Evolutionary conservation across 2,797 vertebrate species (phyloP).

Genomic region (Psittacula derbiana): DNA sequence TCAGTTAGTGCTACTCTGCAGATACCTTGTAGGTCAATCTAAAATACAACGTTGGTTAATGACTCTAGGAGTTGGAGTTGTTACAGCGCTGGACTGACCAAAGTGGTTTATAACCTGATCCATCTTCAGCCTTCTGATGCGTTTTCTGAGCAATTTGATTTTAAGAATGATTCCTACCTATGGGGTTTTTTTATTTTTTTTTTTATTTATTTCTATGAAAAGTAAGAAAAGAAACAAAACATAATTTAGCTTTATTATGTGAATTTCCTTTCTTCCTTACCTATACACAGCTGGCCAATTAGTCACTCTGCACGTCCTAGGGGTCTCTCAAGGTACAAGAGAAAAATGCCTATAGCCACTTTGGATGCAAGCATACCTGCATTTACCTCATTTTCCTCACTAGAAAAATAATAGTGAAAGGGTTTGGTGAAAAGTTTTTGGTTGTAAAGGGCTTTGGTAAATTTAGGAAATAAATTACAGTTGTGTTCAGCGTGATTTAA

Average conservation of each 20-base stretch:
- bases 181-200: background rate
- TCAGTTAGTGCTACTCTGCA: background rate
- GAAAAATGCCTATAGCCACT: background rate
- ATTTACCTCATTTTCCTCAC: background rate
- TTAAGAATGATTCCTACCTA: background rate
- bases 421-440: background rate
- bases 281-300: background rate
- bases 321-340: background rate
- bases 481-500: conserved; percentile 20
- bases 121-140: background rate
- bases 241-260: background rate
- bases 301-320: background rate
- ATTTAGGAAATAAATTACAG: conserved; percentile 23
- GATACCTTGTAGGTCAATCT: background rate
- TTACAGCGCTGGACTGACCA: background rate
- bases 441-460: background rate
- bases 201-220: background rate
- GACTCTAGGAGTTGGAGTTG: background rate
- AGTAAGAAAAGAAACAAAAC: background rate
- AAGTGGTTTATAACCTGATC: background rate
- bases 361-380: background rate
- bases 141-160: background rate
- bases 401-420: background rate
- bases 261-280: background rate
- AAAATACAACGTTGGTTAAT: background rate